Percentiles rank a stretch among this genome's conserved stretches.
Evolutionary conservation across 2,888 invertebrate genomes (phyloP).

Genomic region (Galeruca laticollis): DNA sequence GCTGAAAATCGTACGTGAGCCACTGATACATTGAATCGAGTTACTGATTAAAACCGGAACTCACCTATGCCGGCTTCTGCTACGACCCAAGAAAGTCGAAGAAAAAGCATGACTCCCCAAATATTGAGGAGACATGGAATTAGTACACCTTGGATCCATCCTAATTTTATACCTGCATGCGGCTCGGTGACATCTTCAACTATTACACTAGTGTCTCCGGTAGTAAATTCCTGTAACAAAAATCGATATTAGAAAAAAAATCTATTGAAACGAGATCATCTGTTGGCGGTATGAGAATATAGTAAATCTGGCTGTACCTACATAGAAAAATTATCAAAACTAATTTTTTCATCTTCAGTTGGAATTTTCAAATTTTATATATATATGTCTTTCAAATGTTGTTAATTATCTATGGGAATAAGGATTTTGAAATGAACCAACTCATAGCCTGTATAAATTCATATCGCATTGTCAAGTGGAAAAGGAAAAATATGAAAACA

Average conservation of each 20-base stretch:
- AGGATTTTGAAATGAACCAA: no score
- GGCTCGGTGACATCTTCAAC: slow-evolving; percentile 52
- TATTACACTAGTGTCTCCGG: slow-evolving; percentile 52
- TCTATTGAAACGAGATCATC: background rate
- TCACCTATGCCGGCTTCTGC: slow-evolving; percentile 89
- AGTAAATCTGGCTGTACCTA: no score
- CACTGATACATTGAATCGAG: background rate
- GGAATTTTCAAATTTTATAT: no score
- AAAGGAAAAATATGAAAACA: no score
- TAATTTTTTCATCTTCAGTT: no score
- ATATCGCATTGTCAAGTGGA: no score
- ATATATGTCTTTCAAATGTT: no score
- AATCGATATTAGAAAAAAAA: background rate
- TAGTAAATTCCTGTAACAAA: slow-evolving; percentile 48
- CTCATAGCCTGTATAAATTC: no score
- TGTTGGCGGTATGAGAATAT: no score
- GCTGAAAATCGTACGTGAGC: background rate
- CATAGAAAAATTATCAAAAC: no score
- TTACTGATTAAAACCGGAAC: slow-evolving; percentile 29
- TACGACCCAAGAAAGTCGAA: slow-evolving; percentile 97
- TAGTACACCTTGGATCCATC: slow-evolving; percentile 93
- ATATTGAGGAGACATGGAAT: slow-evolving; percentile 97
- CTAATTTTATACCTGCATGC: slow-evolving; percentile 77
- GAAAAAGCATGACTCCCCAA: slow-evolving; percentile 99
- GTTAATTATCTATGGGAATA: no score